A percentile compares a stretch with the other conserved stretches of the same genome.
Conservation (phyloP, 2,113 vertebrate species). For the Lethenteron reissneri region DNA sequence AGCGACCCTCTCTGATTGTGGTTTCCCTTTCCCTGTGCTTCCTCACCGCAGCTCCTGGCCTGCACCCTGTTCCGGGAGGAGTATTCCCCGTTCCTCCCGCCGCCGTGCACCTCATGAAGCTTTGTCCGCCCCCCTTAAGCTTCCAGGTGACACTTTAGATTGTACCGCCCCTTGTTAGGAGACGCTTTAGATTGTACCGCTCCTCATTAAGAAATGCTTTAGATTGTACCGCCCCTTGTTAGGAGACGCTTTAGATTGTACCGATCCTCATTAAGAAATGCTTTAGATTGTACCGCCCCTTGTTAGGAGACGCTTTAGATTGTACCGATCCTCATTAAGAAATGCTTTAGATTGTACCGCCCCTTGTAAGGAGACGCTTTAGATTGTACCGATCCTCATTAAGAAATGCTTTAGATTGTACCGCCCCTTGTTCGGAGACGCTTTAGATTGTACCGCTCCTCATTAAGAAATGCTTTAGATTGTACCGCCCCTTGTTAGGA, state of each 20-base stretch:
- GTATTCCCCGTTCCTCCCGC: conserved; percentile 89
- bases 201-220: neutral
- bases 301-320: neutral
- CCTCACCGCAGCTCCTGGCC: conserved; percentile 45
- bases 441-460: too few relatives aligned
- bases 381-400: too few relatives aligned
- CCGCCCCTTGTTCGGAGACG: too few relatives aligned
- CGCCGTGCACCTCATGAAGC: conserved; percentile 84
- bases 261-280: neutral
- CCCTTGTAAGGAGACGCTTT: too few relatives aligned
- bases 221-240: neutral
- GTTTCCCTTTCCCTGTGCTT: neutral
- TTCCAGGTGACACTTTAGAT: conserved; percentile 44
- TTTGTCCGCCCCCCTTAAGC: conserved; percentile 73
- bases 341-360: too few relatives aligned
- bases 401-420: too few relatives aligned
- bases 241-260: neutral
- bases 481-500: too few relatives aligned
- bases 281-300: neutral
- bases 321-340: too few relatives aligned
- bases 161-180: conserved; percentile 2
- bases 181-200: neutral
- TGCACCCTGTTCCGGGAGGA: conserved; percentile 85
- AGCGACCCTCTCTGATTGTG: too few relatives aligned
- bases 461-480: too few relatives aligned